phyloP scores from a whole-genome alignment of 2,888 invertebrate genomes.

The Oligia strigilis region DNA sequence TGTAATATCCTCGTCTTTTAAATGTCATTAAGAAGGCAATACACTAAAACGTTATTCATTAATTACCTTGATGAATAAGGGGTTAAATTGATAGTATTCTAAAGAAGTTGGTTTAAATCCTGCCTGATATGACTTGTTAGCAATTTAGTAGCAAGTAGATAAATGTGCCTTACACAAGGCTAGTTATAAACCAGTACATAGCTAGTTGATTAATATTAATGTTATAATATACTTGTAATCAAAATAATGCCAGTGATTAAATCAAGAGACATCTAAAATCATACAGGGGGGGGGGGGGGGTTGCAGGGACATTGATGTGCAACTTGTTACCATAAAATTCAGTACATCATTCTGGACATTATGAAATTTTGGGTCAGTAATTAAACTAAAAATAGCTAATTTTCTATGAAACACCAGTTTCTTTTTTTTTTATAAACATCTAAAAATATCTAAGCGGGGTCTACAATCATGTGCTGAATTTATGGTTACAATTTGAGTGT shows the following conservation, averaged over 20 bases:
- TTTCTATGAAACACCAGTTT: too few relatives aligned
- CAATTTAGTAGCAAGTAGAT: conserved; percentile 27
- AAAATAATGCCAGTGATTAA: conserved; percentile 10
- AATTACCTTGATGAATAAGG: not conserved
- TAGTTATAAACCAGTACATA: not conserved
- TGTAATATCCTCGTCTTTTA: not conserved
- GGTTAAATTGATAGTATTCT: not conserved
- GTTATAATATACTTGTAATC: conserved; percentile 4
- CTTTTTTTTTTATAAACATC: too few relatives aligned
- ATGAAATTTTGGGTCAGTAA: too few relatives aligned
- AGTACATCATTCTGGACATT: not conserved
- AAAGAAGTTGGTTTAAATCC: not conserved
- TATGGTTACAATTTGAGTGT: too few relatives aligned
- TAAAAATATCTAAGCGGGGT: too few relatives aligned
- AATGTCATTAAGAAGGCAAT: not conserved
- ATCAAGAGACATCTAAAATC: not conserved
- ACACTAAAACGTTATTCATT: not conserved
- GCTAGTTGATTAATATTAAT: conserved; percentile 21
- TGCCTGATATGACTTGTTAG: conserved; percentile 9
- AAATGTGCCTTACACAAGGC: conserved; percentile 37
- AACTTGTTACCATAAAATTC: not conserved
- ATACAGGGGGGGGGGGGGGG: not conserved
- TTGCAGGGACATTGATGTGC: not conserved
- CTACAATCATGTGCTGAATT: too few relatives aligned
- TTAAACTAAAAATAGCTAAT: too few relatives aligned